A percentile compares a stretch with the other conserved stretches of the same genome.
Evolutionary conservation across 2,797 vertebrate species (phyloP).

Genomic region (Halcyon smyrnensis): DNA sequence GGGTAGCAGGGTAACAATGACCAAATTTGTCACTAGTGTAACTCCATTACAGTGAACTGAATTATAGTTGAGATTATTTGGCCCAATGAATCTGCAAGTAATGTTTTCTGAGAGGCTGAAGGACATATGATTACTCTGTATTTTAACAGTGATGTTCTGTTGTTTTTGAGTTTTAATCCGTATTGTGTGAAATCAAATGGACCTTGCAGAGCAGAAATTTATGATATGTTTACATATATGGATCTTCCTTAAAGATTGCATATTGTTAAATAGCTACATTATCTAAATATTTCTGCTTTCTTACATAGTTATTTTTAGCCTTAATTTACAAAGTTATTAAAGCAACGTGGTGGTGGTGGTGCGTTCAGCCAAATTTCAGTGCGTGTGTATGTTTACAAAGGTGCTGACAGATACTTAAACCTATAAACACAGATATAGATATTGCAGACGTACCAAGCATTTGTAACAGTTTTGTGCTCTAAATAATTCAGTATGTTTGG

Average conservation of each 20-base stretch:
- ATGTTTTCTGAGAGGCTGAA: neutral
- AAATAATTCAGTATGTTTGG: conserved; percentile 60
- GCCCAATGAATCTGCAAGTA: neutral
- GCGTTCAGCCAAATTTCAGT: neutral
- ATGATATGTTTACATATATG: neutral
- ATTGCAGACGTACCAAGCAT: neutral
- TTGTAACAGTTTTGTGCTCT: neutral
- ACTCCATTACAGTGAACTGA: neutral
- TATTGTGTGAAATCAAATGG: neutral
- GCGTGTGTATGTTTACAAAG: neutral
- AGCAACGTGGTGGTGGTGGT: neutral
- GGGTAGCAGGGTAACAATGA: neutral
- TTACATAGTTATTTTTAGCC: neutral
- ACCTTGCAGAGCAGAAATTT: neutral
- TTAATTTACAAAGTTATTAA: neutral
- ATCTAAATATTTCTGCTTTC: neutral
- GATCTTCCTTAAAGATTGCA: neutral
- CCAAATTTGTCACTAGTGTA: neutral
- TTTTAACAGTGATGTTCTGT: neutral
- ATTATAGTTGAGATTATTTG: neutral
- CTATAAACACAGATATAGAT: neutral
- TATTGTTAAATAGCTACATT: neutral
- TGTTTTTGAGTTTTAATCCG: neutral
- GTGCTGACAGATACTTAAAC: neutral
- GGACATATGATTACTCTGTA: neutral